A percentile compares a stretch with the other conserved stretches of the same genome.
Conservation (phyloP, 2,888 invertebrate species). For the Aphidius colemani region DNA sequence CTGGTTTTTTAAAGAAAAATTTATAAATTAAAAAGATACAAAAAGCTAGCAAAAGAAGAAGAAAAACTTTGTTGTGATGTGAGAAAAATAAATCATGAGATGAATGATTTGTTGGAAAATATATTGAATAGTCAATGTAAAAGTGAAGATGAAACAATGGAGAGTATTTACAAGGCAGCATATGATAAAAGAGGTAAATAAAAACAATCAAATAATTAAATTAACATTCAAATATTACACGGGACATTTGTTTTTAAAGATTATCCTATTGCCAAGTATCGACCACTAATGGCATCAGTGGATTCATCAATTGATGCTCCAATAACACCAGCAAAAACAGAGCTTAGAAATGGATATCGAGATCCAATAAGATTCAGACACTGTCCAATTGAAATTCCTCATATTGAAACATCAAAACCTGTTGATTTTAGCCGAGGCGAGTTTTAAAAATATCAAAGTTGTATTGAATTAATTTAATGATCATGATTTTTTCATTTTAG, state of each 20-base stretch:
- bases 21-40: conserved; percentile 56
- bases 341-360: conserved; percentile 66
- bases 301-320: conserved; percentile 67
- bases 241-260: conserved; percentile 43
- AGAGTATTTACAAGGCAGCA: conserved; percentile 68
- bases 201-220: neutral
- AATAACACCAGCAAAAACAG: conserved; percentile 64
- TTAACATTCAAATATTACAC: neutral
- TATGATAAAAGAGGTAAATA: conserved; percentile 65
- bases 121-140: conserved; percentile 70
- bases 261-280: conserved; percentile 64
- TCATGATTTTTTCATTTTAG: conserved; percentile 39
- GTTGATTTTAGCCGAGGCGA: conserved; percentile 39
- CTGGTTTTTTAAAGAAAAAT: neutral
- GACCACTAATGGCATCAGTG: conserved; percentile 65
- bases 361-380: conserved; percentile 68
- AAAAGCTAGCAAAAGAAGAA: conserved; percentile 67
- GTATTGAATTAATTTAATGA: conserved; percentile 13
- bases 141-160: conserved; percentile 67
- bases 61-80: conserved; percentile 65
- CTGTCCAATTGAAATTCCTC: conserved; percentile 64
- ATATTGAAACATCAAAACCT: conserved; percentile 62
- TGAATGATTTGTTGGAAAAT: conserved; percentile 41
- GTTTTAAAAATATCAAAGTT: neutral
- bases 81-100: conserved; percentile 62